phyloP scores from a whole-genome alignment of 2,888 invertebrate species.

The Hetaerina titia region DNA sequence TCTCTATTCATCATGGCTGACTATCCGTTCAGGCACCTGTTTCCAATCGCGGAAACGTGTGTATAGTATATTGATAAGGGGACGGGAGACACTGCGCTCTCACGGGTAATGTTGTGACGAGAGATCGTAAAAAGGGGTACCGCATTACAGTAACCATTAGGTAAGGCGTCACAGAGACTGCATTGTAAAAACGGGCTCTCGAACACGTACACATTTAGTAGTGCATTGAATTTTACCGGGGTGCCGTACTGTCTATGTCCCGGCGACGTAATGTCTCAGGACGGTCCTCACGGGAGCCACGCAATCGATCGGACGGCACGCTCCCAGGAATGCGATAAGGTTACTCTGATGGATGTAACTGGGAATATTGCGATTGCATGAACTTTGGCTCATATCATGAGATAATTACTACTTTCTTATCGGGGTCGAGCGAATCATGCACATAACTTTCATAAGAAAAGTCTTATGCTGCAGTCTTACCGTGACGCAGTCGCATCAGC shows the following conservation, averaged over 20 bases:
- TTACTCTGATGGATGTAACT: neutral
- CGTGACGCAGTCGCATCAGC: neutral
- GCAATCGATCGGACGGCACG: constrained; percentile 1
- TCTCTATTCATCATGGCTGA: too few relatives aligned
- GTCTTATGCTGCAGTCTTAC: neutral
- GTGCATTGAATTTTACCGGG: neutral
- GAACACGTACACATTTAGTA: too few relatives aligned
- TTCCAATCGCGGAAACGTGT: too few relatives aligned
- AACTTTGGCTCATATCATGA: neutral
- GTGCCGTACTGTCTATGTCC: neutral
- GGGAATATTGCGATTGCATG: constrained; percentile 1
- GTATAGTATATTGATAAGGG: too few relatives aligned
- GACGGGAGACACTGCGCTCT: too few relatives aligned
- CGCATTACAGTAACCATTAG: too few relatives aligned
- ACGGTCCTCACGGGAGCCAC: neutral
- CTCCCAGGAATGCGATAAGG: neutral
- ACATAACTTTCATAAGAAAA: neutral
- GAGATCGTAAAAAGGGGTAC: too few relatives aligned
- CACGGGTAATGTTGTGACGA: too few relatives aligned
- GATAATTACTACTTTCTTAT: neutral
- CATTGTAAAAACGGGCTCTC: too few relatives aligned
- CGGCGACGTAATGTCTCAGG: neutral
- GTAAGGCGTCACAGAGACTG: too few relatives aligned
- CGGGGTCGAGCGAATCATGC: neutral
- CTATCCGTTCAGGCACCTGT: too few relatives aligned